These are phyloP conservation scores for Columbina picui DNA, from an alignment of 2,113 vertebrate genomes.

Conservation along the genomic window DNA sequence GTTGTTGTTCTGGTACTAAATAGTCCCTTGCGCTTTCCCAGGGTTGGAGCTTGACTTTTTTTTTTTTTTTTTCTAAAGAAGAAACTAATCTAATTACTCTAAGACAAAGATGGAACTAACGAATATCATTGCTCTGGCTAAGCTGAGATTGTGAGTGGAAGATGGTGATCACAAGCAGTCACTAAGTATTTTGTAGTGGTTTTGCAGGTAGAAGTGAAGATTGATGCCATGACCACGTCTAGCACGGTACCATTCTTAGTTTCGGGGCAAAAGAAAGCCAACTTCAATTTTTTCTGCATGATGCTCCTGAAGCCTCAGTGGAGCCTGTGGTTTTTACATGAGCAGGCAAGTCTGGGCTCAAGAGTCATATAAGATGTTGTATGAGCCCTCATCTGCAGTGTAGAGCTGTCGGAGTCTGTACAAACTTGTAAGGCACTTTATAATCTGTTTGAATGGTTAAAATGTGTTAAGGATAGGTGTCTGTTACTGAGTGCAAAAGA, in stretches of 20 bases:
- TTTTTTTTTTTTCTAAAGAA: background rate
- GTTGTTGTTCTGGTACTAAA: conserved; percentile 21
- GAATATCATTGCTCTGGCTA: background rate
- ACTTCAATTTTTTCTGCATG: background rate
- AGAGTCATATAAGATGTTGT: background rate
- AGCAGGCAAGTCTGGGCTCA: background rate
- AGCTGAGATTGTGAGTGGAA: background rate
- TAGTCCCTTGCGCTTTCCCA: background rate
- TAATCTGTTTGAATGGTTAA: background rate
- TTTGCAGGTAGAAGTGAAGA: background rate
- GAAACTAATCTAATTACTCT: conserved; percentile 33
- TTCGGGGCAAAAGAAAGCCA: background rate
- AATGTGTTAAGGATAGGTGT: background rate
- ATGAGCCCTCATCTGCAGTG: background rate
- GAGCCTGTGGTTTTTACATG: background rate
- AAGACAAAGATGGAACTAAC: background rate
- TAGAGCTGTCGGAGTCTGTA: background rate
- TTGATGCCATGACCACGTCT: background rate
- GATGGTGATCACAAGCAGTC: background rate
- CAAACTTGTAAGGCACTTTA: background rate
- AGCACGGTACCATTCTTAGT: background rate
- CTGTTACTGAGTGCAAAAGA: background rate
- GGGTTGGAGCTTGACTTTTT: background rate
- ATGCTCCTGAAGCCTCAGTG: background rate
- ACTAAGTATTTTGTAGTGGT: background rate